Percentiles rank a stretch among this genome's conserved stretches.
These are phyloP conservation scores for Parapristionchus giblindavisi DNA, from an alignment of 2,888 invertebrate genomes.

Conservation along the genomic window DNA sequence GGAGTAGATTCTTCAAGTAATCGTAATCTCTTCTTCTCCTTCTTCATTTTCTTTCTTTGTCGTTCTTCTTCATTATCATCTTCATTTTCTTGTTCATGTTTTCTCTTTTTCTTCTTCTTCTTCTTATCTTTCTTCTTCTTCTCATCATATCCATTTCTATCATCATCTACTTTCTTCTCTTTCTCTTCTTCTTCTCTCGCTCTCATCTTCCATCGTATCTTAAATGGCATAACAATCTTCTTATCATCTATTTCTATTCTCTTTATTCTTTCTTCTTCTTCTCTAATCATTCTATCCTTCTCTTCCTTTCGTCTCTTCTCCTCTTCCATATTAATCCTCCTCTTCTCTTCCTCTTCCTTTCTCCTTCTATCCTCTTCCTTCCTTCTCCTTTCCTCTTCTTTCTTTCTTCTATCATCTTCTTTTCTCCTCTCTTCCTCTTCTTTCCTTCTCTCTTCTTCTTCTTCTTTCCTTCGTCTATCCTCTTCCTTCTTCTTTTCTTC, in stretches of 20 bases:
- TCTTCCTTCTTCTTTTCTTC: slow-evolving; percentile 31
- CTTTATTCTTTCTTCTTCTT: slow-evolving; percentile 3
- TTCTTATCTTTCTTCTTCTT: neutral
- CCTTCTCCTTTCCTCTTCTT: neutral
- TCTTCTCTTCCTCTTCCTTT: neutral
- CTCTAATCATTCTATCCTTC: neutral
- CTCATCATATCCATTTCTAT: neutral
- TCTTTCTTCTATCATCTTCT: neutral
- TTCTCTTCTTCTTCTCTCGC: slow-evolving; percentile 7
- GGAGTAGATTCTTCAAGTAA: no score
- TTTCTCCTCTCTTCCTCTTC: slow-evolving; percentile 26
- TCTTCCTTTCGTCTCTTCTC: slow-evolving; percentile 1
- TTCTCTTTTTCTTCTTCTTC: neutral
- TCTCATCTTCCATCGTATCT: neutral
- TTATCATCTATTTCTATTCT: slow-evolving; percentile 1
- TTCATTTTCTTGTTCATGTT: neutral
- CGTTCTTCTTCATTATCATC: slow-evolving; percentile 19
- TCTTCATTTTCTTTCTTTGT: slow-evolving; percentile 15
- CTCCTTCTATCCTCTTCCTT: neutral
- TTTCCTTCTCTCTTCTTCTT: slow-evolving; percentile 9
- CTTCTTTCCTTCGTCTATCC: slow-evolving; percentile 5
- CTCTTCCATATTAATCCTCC: neutral
- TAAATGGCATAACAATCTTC: neutral
- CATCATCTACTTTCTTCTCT: neutral
- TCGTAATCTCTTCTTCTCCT: slow-evolving; percentile 21